Evolutionary conservation across 1,140 invertebrate species (phyloP), one percentile per base, ranked within the genome.

Genomic region (Cotesia vestalis): DNA sequence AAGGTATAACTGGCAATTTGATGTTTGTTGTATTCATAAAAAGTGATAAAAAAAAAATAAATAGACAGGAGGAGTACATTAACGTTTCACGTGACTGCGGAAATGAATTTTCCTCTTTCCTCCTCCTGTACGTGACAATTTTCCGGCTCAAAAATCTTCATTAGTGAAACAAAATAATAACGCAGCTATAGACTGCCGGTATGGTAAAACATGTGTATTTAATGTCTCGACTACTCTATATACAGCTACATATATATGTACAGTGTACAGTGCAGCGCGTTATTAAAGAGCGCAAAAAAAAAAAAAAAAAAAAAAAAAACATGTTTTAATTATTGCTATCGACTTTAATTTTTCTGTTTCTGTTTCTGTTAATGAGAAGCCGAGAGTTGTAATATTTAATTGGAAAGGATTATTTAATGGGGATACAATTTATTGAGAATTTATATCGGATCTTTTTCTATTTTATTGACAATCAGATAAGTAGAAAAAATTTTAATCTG

Each of bases 311-410:
- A 17, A 17, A 46, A 11, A 11, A 46, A n/a, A n/a, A n/a, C n/a
- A n/a, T n/a, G 61, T 74, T 74, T 74, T 74, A 74, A 74, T 74
- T 74, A 74, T 74, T 74, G 70, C 70, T 74, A 74, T 74, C 73
- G 68, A 74, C 55, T 36, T 46, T 9, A 46, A 46, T 46, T 5
- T 67, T 53, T 12, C 59, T 9, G 38, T 70, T n/a, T n/a, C n/a
- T n/a, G n/a, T n/a, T 53, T 12, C 59, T 9, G 38, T 70, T n/a
- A 52, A 55, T 52, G 34, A 55, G 20, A 17, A 34, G n/a, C 51
- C 51, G 0, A 46, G 55, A 12, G 40, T 1, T 6, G 5, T 46
- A 46, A 46, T 46, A 46, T 46, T 46, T 46, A 46, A 40, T 40
- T 40, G 5, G 5, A 9, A 40, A 27, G 27, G 27, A 27, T 27